Evolutionary conservation across 35 echinoderm and acorn worm species (phyloP).

Genomic region (Hemicentrotus pulcherrimus): DNA sequence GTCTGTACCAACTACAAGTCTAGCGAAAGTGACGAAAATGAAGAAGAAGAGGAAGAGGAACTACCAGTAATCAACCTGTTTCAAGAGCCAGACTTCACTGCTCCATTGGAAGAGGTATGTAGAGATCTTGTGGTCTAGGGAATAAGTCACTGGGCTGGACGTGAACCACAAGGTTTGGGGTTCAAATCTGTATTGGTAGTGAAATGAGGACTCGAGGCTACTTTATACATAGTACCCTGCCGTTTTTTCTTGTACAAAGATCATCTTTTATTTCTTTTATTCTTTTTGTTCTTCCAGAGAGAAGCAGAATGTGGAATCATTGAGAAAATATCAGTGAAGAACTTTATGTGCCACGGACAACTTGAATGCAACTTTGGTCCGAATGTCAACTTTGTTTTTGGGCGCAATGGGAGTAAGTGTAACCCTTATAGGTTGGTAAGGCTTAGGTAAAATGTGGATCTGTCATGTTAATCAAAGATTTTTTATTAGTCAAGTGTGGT

Average conservation of each 20-base stretch:
- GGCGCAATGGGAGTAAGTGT: slow-evolving; percentile 94
- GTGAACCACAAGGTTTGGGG: no score
- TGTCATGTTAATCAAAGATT: no score
- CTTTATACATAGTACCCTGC: no score
- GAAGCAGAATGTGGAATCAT: no score
- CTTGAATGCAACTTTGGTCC: slow-evolving; percentile 88
- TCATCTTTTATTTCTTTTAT: neutral
- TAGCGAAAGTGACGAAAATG: neutral
- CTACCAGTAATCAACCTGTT: neutral
- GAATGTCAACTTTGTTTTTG: slow-evolving; percentile 98
- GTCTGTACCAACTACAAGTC: neutral
- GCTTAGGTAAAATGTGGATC: no score
- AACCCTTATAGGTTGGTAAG: no score
- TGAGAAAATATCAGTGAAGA: slow-evolving; percentile 83
- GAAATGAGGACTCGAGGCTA: no score
- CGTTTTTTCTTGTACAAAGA: no score
- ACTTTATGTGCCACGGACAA: slow-evolving; percentile 93
- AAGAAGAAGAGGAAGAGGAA: neutral
- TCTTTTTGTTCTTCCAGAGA: slow-evolving; percentile 4
- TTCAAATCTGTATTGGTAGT: no score
- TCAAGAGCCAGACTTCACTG: neutral
- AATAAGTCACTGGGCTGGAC: no score
- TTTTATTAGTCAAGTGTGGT: no score
- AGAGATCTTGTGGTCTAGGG: no score
- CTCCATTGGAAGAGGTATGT: neutral